A percentile compares a stretch with the other conserved stretches of the same genome.
These are phyloP conservation scores for Carettochelys insculpta DNA, from an alignment of 2,113 vertebrate genomes.

Conservation along the genomic window DNA sequence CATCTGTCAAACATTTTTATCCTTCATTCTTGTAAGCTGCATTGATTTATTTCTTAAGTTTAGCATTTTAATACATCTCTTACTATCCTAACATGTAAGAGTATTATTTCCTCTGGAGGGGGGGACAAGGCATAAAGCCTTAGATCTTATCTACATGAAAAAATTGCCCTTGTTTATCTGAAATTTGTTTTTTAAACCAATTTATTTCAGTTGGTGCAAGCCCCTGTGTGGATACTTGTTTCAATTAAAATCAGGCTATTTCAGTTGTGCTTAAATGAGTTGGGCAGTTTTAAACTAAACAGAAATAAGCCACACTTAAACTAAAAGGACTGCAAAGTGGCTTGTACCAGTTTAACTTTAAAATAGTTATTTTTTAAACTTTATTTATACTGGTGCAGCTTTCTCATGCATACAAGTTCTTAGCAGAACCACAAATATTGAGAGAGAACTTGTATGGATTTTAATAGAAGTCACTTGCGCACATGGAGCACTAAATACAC, in stretches of 20 bases:
- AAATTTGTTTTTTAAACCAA: not conserved
- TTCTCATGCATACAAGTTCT: not conserved
- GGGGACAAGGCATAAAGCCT: not conserved
- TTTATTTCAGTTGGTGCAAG: not conserved
- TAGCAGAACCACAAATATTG: not conserved
- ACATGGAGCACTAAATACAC: not conserved
- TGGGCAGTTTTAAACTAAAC: not conserved
- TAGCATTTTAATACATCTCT: not conserved
- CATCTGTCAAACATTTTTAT: not conserved
- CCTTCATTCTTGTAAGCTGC: not conserved
- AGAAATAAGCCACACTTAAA: not conserved
- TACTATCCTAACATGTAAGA: not conserved
- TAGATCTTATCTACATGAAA: not conserved
- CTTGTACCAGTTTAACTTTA: not conserved
- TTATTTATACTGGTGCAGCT: not conserved
- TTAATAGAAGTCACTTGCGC: not conserved
- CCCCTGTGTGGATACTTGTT: not conserved
- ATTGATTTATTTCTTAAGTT: constrained; percentile 23
- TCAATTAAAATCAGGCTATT: not conserved
- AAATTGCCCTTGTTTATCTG: not conserved
- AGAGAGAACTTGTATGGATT: not conserved
- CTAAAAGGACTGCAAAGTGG: not conserved
- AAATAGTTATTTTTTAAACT: not conserved
- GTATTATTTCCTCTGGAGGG: not conserved
- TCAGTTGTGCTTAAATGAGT: not conserved